Evolutionary conservation across 1,140 invertebrate species (phyloP), one percentile per base, ranked within the genome.

Genomic region (Gonatopus flavifemur): DNA sequence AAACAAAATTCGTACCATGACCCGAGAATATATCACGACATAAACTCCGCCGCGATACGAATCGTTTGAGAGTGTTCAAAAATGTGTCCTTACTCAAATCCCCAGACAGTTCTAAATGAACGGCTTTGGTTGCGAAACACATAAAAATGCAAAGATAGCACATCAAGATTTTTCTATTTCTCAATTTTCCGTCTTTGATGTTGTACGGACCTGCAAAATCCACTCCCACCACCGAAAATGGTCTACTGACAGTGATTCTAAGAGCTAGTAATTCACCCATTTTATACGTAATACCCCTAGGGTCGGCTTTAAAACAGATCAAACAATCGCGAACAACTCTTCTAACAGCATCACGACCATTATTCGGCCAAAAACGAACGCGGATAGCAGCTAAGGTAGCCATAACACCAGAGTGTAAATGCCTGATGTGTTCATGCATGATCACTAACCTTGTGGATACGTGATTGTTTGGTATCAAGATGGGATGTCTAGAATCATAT

Each of bases 131-230:
- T 3, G 13, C 18, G 16, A 30, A 42, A 16, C 40, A 42, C 19
- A 30, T 25, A 30, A 42, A 42, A 28, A 28, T 28, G 25, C 25
- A 28, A 12, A 28, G 25, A 28, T 28, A 28, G 12, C 6, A 7
- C 25, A 15, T 25, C 19, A 22, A 7, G 10, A 13, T 30, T 10
- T 25, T 42, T 25, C 3, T 12, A 16, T 12, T 35, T 35, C 3
- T 15, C 10, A 20, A 13, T n/a, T 45, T 35, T 33, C 31, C 30
- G 12, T 32, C 10, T 18, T 67, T 73, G 1, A 77, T 50, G n/a
- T 37, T 13, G 15, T 75, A 62, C 10, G 68, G 68, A 7, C 76
- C 77, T 3, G 66, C 69, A 52, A 59, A 78, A 56, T 79, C 74
- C 0, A 76, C 64, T 0, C 70, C 77, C 2, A 50, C 53, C 12